Evolutionary conservation across 2,797 vertebrate genomes (phyloP), one percentile per base, ranked within the genome.

Genomic region (Molossus molossus): DNA sequence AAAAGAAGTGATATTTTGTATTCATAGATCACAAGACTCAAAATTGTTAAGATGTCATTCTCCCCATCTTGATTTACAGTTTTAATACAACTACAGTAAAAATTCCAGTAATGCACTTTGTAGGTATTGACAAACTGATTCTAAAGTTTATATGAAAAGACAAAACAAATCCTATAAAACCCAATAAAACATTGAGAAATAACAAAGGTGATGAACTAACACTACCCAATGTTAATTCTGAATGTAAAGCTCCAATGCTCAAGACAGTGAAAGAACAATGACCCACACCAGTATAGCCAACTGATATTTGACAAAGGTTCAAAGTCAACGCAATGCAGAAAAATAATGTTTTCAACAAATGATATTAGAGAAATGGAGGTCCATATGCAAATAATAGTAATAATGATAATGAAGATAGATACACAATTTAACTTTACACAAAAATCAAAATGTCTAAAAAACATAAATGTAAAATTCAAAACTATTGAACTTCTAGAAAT

Each of bases 1-100:
- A 75, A 21, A 87, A 40, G 17, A 25, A 58, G 29, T 58, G 4
- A 64, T 18, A 50, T 21, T 89, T n/a, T 83, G 18, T 17, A 3
- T 65, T 33, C 14, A 64, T 70, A 40, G 14, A 60, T 20, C 67
- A 50, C 17, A 89, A 84, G 17, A 53, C 18, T 80, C 45, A 62
- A 17, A 67, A 83, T 33, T 50, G 11, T 72, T 86, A 73, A 60
- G 53, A 29, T 48, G 45, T 81, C 23, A 55, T 48, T 73, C 10
- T 76, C 55, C 9, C 25, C 9, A 89, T 69, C 53, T 53, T 70
- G 29, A 48, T 64, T 85, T 85, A 67, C 8, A 73, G 27, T 20
- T 73, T 77, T n/a, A 87, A 76, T 5, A 58, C 57, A 82, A 94
- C 87, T 69, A 29, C 25, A 87, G 25, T 81, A 9, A 79, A 82